A percentile compares a stretch with the other conserved stretches of the same genome.
phyloP scores from a whole-genome alignment of 2,797 vertebrate species.

The Sebastes hubbsi region DNA sequence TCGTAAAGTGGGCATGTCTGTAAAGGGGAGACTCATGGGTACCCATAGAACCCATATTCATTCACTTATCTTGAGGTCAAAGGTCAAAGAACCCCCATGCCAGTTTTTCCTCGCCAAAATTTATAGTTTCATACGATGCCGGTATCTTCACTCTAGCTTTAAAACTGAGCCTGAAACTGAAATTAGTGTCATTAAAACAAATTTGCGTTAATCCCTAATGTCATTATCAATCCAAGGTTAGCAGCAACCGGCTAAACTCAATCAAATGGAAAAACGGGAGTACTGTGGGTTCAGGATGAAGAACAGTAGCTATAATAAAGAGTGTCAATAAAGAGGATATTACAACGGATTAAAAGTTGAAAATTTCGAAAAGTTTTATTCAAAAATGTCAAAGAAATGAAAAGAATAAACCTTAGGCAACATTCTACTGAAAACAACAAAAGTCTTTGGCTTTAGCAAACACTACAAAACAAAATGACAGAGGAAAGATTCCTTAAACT shows the following conservation, averaged over 20 bases:
- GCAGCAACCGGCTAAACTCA: not conserved
- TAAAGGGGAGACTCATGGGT: too few relatives aligned
- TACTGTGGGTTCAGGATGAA: not conserved
- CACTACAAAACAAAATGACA: slow-evolving; percentile 93
- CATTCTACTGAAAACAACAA: slow-evolving; percentile 90
- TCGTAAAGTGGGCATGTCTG: too few relatives aligned
- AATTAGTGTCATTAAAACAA: too few relatives aligned
- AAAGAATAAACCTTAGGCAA: slow-evolving; percentile 94
- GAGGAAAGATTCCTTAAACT: slow-evolving; percentile 90
- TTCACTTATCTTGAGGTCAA: too few relatives aligned
- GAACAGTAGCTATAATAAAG: too few relatives aligned
- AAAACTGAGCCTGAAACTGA: too few relatives aligned
- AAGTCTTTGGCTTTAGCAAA: slow-evolving; percentile 93
- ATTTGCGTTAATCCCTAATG: not conserved
- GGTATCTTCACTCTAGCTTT: too few relatives aligned
- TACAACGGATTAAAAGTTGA: slow-evolving; percentile 29
- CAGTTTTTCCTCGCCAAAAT: too few relatives aligned
- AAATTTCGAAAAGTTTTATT: slow-evolving; percentile 82
- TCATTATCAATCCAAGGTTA: not conserved
- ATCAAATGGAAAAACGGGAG: not conserved
- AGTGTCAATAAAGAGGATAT: not conserved
- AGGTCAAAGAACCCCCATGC: too few relatives aligned
- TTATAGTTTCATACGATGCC: accelerated
- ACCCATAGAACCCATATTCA: too few relatives aligned
- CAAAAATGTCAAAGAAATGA: slow-evolving; percentile 94